Evolutionary conservation across 2,797 vertebrate genomes (phyloP), one percentile per base, ranked within the genome.

Genomic region (Tapera naevia): DNA sequence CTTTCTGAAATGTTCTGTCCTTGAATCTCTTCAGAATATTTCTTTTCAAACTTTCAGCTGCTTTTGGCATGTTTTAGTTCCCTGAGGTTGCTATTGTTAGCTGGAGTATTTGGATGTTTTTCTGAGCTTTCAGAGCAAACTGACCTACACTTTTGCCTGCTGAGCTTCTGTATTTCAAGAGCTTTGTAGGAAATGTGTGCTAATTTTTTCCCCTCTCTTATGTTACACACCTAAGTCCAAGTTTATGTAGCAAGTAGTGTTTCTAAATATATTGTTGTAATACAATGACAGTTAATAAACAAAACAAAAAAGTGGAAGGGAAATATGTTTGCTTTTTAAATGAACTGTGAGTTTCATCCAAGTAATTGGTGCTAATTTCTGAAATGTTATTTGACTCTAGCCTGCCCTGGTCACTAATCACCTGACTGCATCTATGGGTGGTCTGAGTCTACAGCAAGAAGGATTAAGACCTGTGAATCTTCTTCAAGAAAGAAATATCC

Each of bases 401-500:
- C 96, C 97, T 72, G 93, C 97, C 19, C 91, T 98, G 79, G 98
- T 98, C 78, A 94, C 98, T 37, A 98, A 98, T 95, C 98, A 99
- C 86, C 97, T 99, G 95, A 98, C 98, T 92, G 95, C 98, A 11
- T 98, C 98, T 50, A 95, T 99, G 97, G 98, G 98, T 33, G 96
- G 98, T 84, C 95, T 99, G 96, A 99, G 97, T 92, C 98, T 99
- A 69, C 98, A 98, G 88, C 98, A 99, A 9, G 99, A 99, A 95
- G 98, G 98, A 39, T 97, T 99, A 93, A 98, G 98, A 96, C 98
- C 98, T 89, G 97, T 99, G 88, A 99, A 99, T 97, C 98, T 99
- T 94, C 98, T 99, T 93, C 99, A 99, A 98, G 99, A 99, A 91
- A 98, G 99, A 94, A 99, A 98, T 97, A 98, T 99, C 91, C 98